These are phyloP conservation scores for Nineta flava DNA, from an alignment of 2,888 invertebrate species.

Conservation along the genomic window DNA sequence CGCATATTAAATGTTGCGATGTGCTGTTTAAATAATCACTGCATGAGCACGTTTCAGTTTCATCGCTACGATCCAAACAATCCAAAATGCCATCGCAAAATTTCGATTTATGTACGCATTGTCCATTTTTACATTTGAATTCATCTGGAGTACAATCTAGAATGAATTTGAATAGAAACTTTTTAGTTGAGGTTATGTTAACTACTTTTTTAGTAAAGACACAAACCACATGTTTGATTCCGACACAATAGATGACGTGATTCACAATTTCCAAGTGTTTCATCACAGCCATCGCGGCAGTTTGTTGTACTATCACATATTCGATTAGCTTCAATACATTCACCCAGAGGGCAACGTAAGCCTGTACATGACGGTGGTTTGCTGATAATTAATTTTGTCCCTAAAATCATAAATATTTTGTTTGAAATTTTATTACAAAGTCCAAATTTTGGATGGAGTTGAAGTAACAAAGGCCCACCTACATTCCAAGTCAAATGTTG, in stretches of 20 bases:
- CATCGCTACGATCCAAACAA: constrained; percentile 59
- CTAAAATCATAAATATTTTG: constrained; percentile 2
- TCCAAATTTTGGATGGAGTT: too few species aligned
- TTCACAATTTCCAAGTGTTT: constrained; percentile 33
- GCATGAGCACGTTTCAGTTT: constrained; percentile 45
- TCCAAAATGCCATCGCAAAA: constrained; percentile 53
- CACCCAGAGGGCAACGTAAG: constrained; percentile 49
- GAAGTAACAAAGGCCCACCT: too few species aligned
- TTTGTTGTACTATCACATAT: constrained; percentile 52
- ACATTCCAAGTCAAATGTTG: too few species aligned
- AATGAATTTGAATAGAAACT: constrained; percentile 18
- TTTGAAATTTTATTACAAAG: not conserved
- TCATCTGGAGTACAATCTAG: constrained; percentile 46
- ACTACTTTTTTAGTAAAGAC: not conserved
- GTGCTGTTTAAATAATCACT: constrained; percentile 50
- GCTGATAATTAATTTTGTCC: not conserved
- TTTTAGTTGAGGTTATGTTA: not conserved
- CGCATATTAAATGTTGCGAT: constrained; percentile 53
- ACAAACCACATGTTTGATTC: not conserved
- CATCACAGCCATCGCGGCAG: constrained; percentile 56
- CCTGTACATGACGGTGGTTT: constrained; percentile 34
- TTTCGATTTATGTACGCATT: constrained; percentile 48
- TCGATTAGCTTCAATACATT: constrained; percentile 39
- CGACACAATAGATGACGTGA: constrained; percentile 18
- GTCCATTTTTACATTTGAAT: constrained; percentile 48